Percentiles rank a stretch among this genome's conserved stretches.
These are phyloP conservation scores for Paralvinella palmiformis DNA, from an alignment of 1,140 invertebrate genomes.

Conservation along the genomic window DNA sequence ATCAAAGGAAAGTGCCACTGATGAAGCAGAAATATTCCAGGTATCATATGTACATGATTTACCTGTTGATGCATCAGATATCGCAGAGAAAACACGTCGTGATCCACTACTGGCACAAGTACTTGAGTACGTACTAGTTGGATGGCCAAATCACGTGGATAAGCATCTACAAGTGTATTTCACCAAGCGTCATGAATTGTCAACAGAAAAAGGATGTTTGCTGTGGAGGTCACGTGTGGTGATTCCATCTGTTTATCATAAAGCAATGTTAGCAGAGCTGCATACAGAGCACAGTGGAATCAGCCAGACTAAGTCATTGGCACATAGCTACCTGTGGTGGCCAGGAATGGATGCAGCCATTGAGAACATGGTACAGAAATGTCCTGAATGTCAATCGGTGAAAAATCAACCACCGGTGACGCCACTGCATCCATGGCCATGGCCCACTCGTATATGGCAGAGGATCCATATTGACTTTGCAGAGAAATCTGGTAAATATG, in stretches of 20 bases:
- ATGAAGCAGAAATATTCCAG: neutral
- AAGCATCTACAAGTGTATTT: neutral
- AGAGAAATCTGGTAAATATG: no score
- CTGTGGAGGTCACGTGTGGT: neutral
- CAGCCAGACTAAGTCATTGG: neutral
- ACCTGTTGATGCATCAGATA: slow-evolving; percentile 2
- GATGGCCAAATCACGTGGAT: neutral
- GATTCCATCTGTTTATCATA: neutral
- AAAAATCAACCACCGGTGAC: neutral
- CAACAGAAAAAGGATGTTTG: slow-evolving; percentile 11
- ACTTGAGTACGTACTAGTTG: neutral
- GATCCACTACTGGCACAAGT: neutral
- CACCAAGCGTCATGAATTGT: neutral
- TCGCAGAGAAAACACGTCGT: neutral
- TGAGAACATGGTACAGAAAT: neutral
- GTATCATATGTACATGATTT: neutral
- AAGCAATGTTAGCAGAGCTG: slow-evolving; percentile 1
- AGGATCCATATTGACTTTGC: no score
- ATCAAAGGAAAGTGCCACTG: neutral
- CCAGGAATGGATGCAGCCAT: neutral
- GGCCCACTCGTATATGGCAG: neutral
- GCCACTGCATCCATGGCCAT: slow-evolving; percentile 1
- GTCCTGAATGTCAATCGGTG: neutral
- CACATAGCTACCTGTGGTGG: neutral
- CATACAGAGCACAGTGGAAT: neutral